Conservation (phyloP, 2,797 vertebrate species). For the Acrossocheilus fasciatus region DNA sequence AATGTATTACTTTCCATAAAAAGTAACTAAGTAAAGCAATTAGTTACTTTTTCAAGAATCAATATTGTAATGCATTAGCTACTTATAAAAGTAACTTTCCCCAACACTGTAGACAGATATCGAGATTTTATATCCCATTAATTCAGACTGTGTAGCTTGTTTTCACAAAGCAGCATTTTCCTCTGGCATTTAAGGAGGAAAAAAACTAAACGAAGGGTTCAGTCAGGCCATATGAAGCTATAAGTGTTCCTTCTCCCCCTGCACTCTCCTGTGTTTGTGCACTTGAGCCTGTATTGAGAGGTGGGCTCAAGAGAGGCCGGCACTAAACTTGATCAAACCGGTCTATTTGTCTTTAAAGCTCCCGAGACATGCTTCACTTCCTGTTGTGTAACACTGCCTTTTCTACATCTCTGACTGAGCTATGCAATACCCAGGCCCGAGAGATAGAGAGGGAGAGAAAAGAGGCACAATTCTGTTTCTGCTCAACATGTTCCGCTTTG, state of each 20-base stretch:
- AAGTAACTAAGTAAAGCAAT: not conserved
- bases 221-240: conserved; percentile 49
- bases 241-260: conserved; percentile 40
- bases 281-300: conserved; percentile 63
- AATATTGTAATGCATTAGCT: not conserved
- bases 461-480: conserved; percentile 21
- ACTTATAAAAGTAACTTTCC: not conserved
- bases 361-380: conserved; percentile 65
- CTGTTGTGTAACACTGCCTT: conserved; percentile 67
- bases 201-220: conserved; percentile 5
- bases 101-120: not conserved
- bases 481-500: conserved; percentile 29
- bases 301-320: conserved; percentile 55
- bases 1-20: too few species aligned
- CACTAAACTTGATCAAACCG: conserved; percentile 68
- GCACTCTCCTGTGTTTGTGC: conserved; percentile 52
- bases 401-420: conserved; percentile 55
- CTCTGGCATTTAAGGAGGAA: conserved; percentile 13
- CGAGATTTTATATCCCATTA: not conserved
- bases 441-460: conserved; percentile 30
- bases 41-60: not conserved
- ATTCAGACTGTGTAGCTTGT: not conserved
- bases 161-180: conserved; percentile 23
- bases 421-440: not conserved
- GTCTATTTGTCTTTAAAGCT: conserved; percentile 69